These are phyloP conservation scores for Cepaea nemoralis DNA, from an alignment of 1,140 invertebrate genomes.

Conservation along the genomic window DNA sequence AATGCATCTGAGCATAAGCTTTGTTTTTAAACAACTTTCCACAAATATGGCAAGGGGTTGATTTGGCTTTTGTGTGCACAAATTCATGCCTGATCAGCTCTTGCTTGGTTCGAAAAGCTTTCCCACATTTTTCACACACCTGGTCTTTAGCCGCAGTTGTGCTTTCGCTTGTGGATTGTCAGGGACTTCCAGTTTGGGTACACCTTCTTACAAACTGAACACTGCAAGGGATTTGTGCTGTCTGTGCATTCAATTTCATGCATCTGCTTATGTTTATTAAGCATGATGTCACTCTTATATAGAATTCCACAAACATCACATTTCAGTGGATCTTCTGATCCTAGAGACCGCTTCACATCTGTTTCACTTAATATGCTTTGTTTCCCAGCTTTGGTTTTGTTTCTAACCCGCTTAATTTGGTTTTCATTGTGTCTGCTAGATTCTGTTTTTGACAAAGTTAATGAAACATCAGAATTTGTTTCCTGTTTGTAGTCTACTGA, in stretches of 20 bases:
- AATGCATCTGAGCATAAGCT: conserved; percentile 10
- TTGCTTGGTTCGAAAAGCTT: background rate
- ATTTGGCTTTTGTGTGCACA: background rate
- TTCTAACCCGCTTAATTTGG: background rate
- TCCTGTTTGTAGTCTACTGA: background rate
- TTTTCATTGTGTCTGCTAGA: background rate
- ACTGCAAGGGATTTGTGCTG: background rate
- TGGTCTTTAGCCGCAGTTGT: background rate
- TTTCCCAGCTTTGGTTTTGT: background rate
- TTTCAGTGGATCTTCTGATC: background rate
- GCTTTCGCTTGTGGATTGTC: background rate
- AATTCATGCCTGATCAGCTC: background rate
- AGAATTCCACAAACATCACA: background rate
- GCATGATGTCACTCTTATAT: background rate
- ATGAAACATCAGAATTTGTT: background rate
- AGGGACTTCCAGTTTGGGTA: background rate
- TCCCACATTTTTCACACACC: background rate
- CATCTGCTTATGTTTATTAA: background rate
- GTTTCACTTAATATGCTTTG: background rate
- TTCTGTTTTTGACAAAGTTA: background rate
- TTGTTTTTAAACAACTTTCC: conserved; percentile 4
- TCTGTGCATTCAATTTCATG: background rate
- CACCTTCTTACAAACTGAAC: background rate
- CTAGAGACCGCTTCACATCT: background rate
- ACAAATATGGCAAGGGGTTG: background rate